Evolutionary conservation across 2,888 invertebrate species (phyloP).

Genomic region (Ophion costatus): DNA sequence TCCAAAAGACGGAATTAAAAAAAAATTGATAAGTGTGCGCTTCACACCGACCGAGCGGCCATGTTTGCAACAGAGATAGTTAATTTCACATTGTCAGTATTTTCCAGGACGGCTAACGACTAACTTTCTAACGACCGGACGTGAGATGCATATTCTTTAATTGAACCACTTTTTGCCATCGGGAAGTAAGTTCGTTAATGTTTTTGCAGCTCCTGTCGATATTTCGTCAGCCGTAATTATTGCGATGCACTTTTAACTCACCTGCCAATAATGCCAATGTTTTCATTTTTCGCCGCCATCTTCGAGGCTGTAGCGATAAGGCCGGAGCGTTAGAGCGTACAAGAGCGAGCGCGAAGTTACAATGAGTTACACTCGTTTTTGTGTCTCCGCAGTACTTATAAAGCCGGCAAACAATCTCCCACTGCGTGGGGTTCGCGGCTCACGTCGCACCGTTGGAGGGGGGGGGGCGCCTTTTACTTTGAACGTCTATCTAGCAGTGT

Average conservation of each 20-base stretch:
- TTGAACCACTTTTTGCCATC: too few species aligned
- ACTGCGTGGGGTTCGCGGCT: not conserved
- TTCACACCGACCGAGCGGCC: not conserved
- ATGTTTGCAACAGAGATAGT: not conserved
- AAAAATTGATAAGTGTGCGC: too few species aligned
- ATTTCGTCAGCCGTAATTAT: conserved; percentile 3
- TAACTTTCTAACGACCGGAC: not conserved
- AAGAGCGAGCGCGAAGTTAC: conserved; percentile 15
- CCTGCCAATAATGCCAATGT: conserved; percentile 92
- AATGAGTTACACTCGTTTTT: conserved; percentile 13
- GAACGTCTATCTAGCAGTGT: not conserved
- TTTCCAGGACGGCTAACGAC: not conserved
- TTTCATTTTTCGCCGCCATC: conserved; percentile 84
- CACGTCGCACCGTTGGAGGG: not conserved
- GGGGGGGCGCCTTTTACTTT: not conserved
- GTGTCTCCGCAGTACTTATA: conserved; percentile 37
- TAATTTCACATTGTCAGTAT: not conserved
- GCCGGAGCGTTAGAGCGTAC: conserved; percentile 2
- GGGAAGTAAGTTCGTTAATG: not conserved
- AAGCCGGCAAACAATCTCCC: conserved; percentile 23
- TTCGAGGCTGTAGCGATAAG: conserved; percentile 21
- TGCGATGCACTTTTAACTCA: conserved; percentile 76
- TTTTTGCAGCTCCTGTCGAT: not conserved
- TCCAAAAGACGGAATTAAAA: too few species aligned
- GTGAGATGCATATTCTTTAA: not conserved